phyloP scores from a whole-genome alignment of 2,113 vertebrate genomes.

The Rhea americana region DNA sequence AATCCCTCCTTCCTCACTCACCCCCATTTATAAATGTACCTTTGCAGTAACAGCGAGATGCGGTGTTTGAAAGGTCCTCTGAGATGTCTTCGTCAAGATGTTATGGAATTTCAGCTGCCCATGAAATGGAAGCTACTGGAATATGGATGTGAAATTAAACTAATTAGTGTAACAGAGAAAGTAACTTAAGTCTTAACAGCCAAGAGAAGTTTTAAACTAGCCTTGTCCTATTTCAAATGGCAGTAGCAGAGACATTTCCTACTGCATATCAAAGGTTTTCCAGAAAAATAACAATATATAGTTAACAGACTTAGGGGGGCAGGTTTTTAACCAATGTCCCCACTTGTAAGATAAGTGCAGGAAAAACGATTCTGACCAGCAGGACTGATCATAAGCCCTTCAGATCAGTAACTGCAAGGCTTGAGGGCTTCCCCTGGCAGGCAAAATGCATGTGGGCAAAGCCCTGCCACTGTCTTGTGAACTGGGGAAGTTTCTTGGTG shows the following conservation, averaged over 20 bases:
- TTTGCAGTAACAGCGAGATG: not conserved
- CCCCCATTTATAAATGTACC: not conserved
- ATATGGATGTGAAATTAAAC: not conserved
- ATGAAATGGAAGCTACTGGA: not conserved
- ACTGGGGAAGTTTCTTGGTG: not conserved
- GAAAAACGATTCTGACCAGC: not conserved
- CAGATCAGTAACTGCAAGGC: not conserved
- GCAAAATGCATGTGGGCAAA: not conserved
- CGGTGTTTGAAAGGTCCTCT: not conserved
- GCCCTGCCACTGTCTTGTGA: not conserved
- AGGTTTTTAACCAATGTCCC: rapidly evolving
- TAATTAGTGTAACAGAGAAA: not conserved
- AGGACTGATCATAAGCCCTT: not conserved
- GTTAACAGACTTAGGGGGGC: not conserved
- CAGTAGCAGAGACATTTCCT: not conserved
- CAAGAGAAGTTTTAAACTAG: not conserved
- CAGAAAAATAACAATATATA: rapidly evolving
- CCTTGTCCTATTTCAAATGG: not conserved
- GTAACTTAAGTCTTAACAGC: not conserved
- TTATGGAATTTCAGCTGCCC: not conserved
- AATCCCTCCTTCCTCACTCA: not conserved
- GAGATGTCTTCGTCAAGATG: not conserved
- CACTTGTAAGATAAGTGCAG: not conserved
- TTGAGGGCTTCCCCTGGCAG: not conserved
- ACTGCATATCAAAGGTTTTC: rapidly evolving